A percentile compares a stretch with the other conserved stretches of the same genome.
phyloP scores from a whole-genome alignment of 2,797 vertebrate genomes.

The Carcharodon carcharias region DNA sequence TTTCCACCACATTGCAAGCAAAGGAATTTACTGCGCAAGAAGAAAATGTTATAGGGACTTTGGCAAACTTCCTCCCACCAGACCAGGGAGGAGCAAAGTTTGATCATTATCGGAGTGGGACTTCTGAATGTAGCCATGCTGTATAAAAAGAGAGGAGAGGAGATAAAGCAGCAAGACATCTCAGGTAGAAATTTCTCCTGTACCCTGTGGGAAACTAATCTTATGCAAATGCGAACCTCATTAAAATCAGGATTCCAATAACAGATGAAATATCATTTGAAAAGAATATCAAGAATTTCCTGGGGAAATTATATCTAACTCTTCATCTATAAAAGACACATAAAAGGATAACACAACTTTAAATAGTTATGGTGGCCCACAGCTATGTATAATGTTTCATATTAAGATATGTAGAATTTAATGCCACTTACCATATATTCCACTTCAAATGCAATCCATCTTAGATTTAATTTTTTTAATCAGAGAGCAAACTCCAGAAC shows the following conservation, averaged over 20 bases:
- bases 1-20: background rate
- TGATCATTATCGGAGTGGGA: slow-evolving; percentile 53
- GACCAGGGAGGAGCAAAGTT: background rate
- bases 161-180: slow-evolving; percentile 37
- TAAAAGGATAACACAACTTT: slow-evolving; percentile 27
- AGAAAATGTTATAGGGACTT: background rate
- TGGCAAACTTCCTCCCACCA: background rate
- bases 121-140: slow-evolving; percentile 43
- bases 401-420: slow-evolving; percentile 12
- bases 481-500: background rate
- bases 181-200: background rate
- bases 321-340: slow-evolving; percentile 17
- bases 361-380: background rate
- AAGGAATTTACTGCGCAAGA: background rate
- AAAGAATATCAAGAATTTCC: slow-evolving; percentile 28
- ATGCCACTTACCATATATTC: slow-evolving; percentile 1
- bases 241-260: slow-evolving; percentile 26
- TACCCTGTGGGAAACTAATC: background rate
- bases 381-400: slow-evolving; percentile 29
- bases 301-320: background rate
- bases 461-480: background rate
- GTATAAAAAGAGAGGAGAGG: slow-evolving; percentile 41
- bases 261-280: slow-evolving; percentile 27
- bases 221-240: slow-evolving; percentile 9
- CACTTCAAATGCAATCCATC: slow-evolving; percentile 14